These are phyloP conservation scores for Strix occidentalis DNA, from an alignment of 2,797 vertebrate species.

Conservation along the genomic window DNA sequence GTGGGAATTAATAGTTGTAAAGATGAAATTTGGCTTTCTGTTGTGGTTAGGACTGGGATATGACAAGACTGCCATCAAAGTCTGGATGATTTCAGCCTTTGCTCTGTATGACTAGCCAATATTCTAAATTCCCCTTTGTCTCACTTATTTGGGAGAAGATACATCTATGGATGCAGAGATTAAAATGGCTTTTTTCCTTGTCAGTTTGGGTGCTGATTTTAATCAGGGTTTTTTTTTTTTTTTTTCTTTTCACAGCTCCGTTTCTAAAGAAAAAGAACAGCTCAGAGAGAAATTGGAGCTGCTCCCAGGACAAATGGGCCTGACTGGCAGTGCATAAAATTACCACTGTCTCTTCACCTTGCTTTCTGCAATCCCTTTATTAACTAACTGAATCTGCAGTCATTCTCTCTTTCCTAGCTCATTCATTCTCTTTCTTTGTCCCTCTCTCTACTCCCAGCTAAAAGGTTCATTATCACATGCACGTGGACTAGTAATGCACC, in stretches of 20 bases:
- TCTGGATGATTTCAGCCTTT: not conserved
- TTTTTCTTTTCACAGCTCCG: not conserved
- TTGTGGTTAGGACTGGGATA: not conserved
- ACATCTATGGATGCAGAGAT: not conserved
- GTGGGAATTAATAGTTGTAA: conserved; percentile 5
- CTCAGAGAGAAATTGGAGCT: conserved; percentile 59
- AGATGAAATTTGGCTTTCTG: conserved; percentile 8
- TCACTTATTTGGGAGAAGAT: not conserved
- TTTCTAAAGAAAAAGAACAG: conserved; percentile 47
- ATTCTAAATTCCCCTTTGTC: conserved; percentile 7
- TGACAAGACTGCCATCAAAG: not conserved
- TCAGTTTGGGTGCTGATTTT: conserved; percentile 54
- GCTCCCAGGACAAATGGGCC: conserved; percentile 60
- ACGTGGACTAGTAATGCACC: not conserved
- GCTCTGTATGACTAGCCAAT: not conserved
- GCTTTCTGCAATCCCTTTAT: conserved; percentile 59
- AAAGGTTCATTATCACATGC: conserved; percentile 17
- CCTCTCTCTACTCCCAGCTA: not conserved
- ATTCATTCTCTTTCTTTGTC: conserved; percentile 29
- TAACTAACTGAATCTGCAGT: conserved; percentile 49
- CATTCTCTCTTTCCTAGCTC: conserved; percentile 31
- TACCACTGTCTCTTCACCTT: conserved; percentile 65
- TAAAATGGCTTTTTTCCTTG: conserved; percentile 35
- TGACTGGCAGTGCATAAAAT: conserved; percentile 71
- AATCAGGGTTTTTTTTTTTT: not conserved